Conservation (phyloP, 2,797 vertebrate species). For the Poecilia gillii region DNA sequence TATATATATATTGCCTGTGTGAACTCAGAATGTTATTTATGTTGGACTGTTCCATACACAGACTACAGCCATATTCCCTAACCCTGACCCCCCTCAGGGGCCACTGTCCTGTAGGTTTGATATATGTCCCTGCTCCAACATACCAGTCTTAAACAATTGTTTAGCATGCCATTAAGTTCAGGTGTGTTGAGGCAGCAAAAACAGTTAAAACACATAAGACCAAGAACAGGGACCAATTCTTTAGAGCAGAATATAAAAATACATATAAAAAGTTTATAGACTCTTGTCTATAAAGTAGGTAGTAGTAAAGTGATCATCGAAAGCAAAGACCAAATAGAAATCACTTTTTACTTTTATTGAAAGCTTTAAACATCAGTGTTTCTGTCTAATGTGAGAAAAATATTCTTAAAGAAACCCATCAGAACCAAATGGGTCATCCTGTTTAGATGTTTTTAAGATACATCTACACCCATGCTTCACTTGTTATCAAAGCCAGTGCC, state of each 20-base stretch:
- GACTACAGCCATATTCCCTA: background rate
- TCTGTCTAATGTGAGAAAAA: background rate
- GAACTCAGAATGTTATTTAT: background rate
- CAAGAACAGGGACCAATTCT: background rate
- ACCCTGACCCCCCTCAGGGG: background rate
- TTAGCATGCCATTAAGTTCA: background rate
- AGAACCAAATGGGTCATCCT: background rate
- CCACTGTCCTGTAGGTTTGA: background rate
- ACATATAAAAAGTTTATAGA: background rate
- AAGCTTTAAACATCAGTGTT: background rate
- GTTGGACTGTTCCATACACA: background rate
- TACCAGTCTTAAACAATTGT: background rate
- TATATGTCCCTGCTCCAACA: background rate
- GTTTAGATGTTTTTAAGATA: background rate
- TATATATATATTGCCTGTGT: background rate
- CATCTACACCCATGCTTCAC: background rate
- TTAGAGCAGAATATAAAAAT: background rate
- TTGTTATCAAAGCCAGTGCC: background rate
- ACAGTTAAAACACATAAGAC: background rate
- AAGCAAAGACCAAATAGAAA: conserved; percentile 1
- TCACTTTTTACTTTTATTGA: background rate
- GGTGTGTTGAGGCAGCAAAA: background rate
- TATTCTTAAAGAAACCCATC: background rate
- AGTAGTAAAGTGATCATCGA: background rate
- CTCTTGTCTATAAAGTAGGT: background rate